Percentiles rank a stretch among this genome's conserved stretches.
These are phyloP conservation scores for Protomyctophum bolini DNA, from an alignment of 2,113 vertebrate species.

Conservation along the genomic window DNA sequence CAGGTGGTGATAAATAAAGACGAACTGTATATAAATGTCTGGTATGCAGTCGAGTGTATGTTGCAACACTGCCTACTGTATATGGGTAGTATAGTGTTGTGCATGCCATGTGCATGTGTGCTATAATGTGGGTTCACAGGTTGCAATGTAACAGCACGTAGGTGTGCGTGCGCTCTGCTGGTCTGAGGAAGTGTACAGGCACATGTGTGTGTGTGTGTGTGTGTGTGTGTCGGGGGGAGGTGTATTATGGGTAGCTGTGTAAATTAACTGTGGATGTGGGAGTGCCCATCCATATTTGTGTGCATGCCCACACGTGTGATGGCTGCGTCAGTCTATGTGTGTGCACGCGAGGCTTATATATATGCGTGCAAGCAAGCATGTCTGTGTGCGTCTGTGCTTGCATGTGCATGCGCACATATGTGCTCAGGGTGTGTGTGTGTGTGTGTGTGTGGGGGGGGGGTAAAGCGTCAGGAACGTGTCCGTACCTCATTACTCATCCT, in stretches of 20 bases:
- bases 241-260: conserved; percentile 49
- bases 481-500: conserved; percentile 74
- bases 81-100: neutral
- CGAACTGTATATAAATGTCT: neutral
- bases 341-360: neutral
- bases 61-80: conserved; percentile 17
- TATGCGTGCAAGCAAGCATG: neutral
- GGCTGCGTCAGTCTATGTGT: neutral
- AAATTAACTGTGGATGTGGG: too few species aligned
- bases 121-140: too few species aligned
- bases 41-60: conserved; percentile 4
- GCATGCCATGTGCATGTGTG: neutral
- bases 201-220: neutral
- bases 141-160: too few species aligned
- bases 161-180: too few species aligned
- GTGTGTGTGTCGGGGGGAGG: conserved; percentile 17
- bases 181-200: too few species aligned
- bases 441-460: neutral
- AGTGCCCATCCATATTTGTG: too few species aligned
- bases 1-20: neutral
- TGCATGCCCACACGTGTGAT: too few species aligned
- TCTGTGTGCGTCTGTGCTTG: neutral
- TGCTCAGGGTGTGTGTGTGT: conserved; percentile 14
- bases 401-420: neutral
- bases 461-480: conserved; percentile 71